Conservation (phyloP, 1,140 invertebrate species). For the Melipona quadrifasciata region DNA sequence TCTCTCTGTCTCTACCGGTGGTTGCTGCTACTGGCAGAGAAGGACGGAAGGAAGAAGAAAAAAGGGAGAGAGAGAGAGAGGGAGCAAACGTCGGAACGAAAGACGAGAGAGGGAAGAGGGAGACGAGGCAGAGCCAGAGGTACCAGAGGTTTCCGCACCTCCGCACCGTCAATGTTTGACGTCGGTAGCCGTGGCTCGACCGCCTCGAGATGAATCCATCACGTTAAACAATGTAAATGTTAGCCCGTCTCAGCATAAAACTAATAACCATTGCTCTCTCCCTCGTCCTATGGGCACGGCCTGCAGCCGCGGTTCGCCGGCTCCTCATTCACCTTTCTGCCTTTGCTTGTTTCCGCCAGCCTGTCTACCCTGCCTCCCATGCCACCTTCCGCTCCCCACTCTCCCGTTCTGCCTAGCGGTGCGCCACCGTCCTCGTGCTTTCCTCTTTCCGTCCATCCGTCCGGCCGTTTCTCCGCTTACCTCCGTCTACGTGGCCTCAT, state of each 20-base stretch:
- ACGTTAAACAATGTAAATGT: conserved; percentile 82
- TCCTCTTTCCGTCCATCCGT: not conserved
- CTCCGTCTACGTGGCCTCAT: conserved; percentile 54
- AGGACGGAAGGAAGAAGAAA: conserved; percentile 33
- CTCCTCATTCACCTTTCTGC: conserved; percentile 49
- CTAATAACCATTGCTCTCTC: conserved; percentile 77
- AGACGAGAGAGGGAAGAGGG: conserved; percentile 10
- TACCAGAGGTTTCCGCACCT: conserved; percentile 65
- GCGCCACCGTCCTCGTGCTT: conserved; percentile 8
- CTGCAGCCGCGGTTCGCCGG: conserved; percentile 58
- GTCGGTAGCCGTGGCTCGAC: conserved; percentile 66
- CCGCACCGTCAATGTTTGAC: conserved; percentile 76
- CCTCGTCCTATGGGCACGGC: conserved; percentile 56
- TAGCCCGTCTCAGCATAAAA: conserved; percentile 79
- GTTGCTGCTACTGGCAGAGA: conserved; percentile 31
- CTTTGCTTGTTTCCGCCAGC: conserved; percentile 32
- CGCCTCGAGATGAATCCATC: conserved; percentile 79
- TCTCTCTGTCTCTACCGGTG: not conserved
- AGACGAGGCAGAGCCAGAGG: conserved; percentile 16
- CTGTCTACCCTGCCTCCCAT: not conserved
- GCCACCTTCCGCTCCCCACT: not conserved
- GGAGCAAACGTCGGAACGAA: conserved; percentile 6
- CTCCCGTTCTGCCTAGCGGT: not conserved
- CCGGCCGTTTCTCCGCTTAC: conserved; percentile 12
- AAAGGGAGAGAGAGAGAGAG: conserved; percentile 34